Evolutionary conservation across 2,797 vertebrate genomes (phyloP).

Genomic region (Glyptemys insculpta): DNA sequence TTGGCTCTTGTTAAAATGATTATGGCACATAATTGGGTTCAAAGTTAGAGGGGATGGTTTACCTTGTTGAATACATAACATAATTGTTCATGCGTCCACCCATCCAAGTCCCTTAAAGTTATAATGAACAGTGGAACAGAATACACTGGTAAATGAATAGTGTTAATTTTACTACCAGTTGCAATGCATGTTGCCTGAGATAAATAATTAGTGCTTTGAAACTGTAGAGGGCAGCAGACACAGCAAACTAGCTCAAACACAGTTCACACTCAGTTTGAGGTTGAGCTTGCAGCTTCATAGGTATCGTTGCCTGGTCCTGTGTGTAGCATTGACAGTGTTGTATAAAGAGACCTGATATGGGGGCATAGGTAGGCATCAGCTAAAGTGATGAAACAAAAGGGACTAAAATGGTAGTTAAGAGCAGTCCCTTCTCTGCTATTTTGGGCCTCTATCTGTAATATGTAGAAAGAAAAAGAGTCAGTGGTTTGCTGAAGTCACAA

Average conservation of each 20-base stretch:
- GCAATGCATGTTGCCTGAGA: background rate
- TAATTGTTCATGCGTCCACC: background rate
- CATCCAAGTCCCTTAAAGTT: background rate
- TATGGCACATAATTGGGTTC: background rate
- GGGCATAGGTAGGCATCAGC: background rate
- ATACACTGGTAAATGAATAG: background rate
- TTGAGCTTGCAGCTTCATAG: background rate
- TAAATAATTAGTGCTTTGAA: background rate
- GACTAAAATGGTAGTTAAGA: background rate
- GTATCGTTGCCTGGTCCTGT: background rate
- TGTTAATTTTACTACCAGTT: background rate
- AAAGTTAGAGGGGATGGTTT: background rate
- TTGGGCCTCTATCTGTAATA: background rate
- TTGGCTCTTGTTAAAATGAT: background rate
- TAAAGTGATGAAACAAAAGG: background rate
- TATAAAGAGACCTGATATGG: background rate
- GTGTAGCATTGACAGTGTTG: accelerated
- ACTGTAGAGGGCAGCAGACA: slow-evolving; percentile 7
- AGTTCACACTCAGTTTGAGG: background rate
- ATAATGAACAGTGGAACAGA: background rate
- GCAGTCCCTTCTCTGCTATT: background rate
- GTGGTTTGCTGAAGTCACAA: background rate
- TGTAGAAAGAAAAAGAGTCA: background rate
- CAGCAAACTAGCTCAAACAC: background rate
- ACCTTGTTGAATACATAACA: background rate